Base-by-base conservation (phyloP, 2,888 invertebrate genomes). In the Drosophila hamatofila region DNA sequence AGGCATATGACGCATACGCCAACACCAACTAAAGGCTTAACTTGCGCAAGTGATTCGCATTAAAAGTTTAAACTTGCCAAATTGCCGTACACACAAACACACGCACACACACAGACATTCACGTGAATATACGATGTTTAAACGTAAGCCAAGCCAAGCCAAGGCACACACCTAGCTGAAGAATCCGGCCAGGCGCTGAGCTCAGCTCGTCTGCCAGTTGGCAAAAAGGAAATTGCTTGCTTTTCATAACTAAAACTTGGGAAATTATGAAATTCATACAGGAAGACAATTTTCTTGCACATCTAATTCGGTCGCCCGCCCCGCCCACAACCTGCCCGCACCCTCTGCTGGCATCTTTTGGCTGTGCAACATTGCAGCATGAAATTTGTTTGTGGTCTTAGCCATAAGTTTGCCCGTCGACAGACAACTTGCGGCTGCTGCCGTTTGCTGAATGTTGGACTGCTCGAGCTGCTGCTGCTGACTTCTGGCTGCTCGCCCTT, bases 211-310 rank as follows among this genome's bases (percentile, higher is more conserved):
- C 56, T 48, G 60, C 58, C 67, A 49, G 63, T 74, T 61, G 70
- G 71, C 61, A 35, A 23, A 71, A 44, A 91, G 91, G 91, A 91
- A 91, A 91, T 91, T 91, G 91, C 88, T 86, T 88, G 83, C 91
- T 84, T 83, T 88, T 86, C 91, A 88, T 83, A 86, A 88, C 83
- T 88, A 80, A 90, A 87, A 86, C 82, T 88, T 88, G 82, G 88
- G 91, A 91, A 91, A 91, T 91, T 91, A 91, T 91, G 91, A 91
- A 91, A 91, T 91, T 91, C 89, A 91, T 91, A 91, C 91, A 91
- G 91, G 91, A 91, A 91, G 91, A 90, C 88, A 91, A 91, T 91
- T 91, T 91, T 91, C 91, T 88, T 81, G 80, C 75, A 82, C 83
- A 86, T 85, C 85, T 87, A 88, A 79, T 83, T 80, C 83, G 78